Conservation (phyloP, 2,113 vertebrate genomes). For the Pangasianodon gigas region DNA sequence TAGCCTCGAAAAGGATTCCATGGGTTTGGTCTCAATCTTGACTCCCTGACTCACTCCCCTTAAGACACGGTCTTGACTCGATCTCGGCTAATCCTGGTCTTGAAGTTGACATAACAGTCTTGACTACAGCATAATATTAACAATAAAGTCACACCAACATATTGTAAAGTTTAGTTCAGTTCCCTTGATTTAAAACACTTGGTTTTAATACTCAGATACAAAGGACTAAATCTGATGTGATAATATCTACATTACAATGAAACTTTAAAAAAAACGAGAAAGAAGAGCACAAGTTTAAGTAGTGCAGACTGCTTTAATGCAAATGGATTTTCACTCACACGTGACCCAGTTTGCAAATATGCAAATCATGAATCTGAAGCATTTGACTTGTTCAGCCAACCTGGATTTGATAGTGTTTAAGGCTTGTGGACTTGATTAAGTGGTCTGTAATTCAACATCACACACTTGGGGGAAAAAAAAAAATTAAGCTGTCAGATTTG, state of each 20-base stretch:
- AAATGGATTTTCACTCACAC: constrained; percentile 10
- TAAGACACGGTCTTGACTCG: neutral
- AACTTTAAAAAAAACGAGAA: neutral
- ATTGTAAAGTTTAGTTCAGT: neutral
- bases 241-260: neutral
- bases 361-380: neutral
- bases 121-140: neutral
- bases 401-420: constrained; percentile 2
- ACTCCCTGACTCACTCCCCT: neutral
- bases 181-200: too few species aligned
- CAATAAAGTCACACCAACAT: neutral
- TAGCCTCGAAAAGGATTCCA: neutral
- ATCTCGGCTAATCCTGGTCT: neutral
- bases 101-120: neutral
- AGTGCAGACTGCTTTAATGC: constrained; percentile 20
- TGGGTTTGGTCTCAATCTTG: neutral
- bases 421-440: neutral
- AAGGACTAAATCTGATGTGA: neutral
- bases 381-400: neutral
- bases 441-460: neutral
- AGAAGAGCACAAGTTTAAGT: neutral
- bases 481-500: neutral
- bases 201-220: constrained; percentile 1
- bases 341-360: constrained; percentile 1
- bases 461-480: neutral